Evolutionary conservation across 2,888 invertebrate genomes (phyloP), one percentile per base, ranked within the genome.

Genomic region (Ptilodon capucinus): DNA sequence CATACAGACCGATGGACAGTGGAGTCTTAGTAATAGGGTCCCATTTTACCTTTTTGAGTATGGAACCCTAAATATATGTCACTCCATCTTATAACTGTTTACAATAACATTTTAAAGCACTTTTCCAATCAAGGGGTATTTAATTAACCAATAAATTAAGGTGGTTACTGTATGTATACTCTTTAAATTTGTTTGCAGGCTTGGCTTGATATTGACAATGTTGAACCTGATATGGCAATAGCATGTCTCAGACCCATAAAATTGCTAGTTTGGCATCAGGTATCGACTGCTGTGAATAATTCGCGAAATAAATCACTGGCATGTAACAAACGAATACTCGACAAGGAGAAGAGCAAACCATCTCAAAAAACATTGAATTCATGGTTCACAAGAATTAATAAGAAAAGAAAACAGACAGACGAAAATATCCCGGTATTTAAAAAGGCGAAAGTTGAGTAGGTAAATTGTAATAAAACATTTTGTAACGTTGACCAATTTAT

Each of bases 261-360:
- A 8, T 59, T 85, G 17, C 65, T 97, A 23, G 75, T 84, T 18
- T 95, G 94, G 94, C 93, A 96, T 78, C 92, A 93, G 46, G 96
- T 97, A 0, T 93, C 95, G 1, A 92, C 92, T 36, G 68, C 87
- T 38, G 96, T 97, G 0, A 95, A 95, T 70, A 95, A 94, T 74
- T 93, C 95, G 0, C 90, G 93, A 47, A 93, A 95, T 73, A 95
- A 96, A 79, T 88, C 87, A 21, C 69, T 78, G 0, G 82, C 92
- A 48, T 94, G 94, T 59, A 93, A 93, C 64, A 93, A 92, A 60
- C 92, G 87, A 28, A 59, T 89, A 32, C 44, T 60, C 30, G 42
- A 64, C 9, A 71, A 76, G 45, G 75, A 80, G 40, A 85, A 82
- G 59, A 73, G 73, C 53, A 69, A 60, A 45, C 73, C 34, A n/a